Evolutionary conservation across 2,113 vertebrate species (phyloP).

Genomic region (Antechinus flavipes): DNA sequence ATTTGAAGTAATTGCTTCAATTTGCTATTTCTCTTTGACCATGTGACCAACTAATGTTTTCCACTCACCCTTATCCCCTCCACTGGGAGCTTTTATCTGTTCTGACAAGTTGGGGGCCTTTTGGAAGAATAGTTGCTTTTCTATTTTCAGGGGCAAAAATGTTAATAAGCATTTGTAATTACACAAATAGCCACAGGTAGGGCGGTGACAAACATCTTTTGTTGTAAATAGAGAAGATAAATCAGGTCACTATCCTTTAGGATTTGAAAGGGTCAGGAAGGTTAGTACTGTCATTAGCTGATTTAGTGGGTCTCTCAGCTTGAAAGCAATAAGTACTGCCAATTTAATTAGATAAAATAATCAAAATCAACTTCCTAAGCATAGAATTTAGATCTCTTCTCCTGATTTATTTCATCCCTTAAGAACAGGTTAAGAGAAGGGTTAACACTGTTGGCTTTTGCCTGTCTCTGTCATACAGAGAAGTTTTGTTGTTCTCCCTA

Average conservation of each 20-base stretch:
- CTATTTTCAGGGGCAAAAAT: not conserved
- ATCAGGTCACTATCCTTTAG: not conserved
- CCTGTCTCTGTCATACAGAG: conserved; percentile 62
- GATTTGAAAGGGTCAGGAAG: conserved; percentile 2
- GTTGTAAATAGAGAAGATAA: accelerated
- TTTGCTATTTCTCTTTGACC: not conserved
- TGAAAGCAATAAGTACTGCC: conserved; percentile 50
- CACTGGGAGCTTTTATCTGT: not conserved
- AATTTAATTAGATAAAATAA: conserved; percentile 62
- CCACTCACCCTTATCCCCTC: accelerated
- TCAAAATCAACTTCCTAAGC: conserved; percentile 24
- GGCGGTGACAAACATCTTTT: not conserved
- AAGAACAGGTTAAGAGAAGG: conserved; percentile 24
- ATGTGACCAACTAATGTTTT: not conserved
- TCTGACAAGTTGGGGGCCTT: not conserved
- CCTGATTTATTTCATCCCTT: conserved; percentile 27
- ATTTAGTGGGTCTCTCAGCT: conserved; percentile 38
- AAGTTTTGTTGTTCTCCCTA: conserved; percentile 62
- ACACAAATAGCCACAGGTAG: not conserved
- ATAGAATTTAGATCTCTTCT: conserved; percentile 18
- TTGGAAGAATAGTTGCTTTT: not conserved
- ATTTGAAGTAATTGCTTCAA: not conserved
- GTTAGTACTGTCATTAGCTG: not conserved
- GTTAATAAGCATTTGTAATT: not conserved
- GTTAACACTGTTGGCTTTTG: conserved; percentile 29